Percentiles rank a stretch among this genome's conserved stretches.
phyloP scores from a whole-genome alignment of 2,113 vertebrate genomes.

The Rhinichthys klamathensis region DNA sequence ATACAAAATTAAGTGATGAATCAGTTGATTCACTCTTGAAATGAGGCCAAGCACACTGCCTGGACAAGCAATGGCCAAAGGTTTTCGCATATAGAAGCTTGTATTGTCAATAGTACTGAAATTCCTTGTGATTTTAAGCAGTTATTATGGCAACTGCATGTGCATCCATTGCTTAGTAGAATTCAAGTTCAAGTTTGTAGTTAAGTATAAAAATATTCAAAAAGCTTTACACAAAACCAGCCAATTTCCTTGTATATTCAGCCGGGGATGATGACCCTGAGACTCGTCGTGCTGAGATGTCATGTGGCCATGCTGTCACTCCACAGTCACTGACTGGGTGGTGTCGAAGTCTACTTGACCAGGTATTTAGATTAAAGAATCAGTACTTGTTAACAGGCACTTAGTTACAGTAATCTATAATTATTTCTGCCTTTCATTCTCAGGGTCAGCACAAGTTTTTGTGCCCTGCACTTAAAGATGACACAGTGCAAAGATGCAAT shows the following conservation, averaged over 20 bases:
- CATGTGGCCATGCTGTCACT: constrained; percentile 75
- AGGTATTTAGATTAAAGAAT: constrained; percentile 59
- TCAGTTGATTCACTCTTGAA: too few species aligned
- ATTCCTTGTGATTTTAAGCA: too few species aligned
- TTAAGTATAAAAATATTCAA: too few species aligned
- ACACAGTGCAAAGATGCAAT: constrained; percentile 53
- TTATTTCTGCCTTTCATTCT: not conserved
- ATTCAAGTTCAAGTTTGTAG: too few species aligned
- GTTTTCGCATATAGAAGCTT: too few species aligned
- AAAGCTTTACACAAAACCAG: too few species aligned
- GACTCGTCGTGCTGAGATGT: constrained; percentile 71
- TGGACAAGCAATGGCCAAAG: too few species aligned
- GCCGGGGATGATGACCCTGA: constrained; percentile 67
- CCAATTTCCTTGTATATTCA: constrained; percentile 47
- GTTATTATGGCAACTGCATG: too few species aligned
- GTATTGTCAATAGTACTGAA: too few species aligned
- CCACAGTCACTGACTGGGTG: constrained; percentile 73
- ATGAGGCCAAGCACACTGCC: too few species aligned
- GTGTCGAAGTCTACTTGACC: constrained; percentile 74
- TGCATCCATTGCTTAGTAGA: too few species aligned
- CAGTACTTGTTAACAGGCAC: not conserved
- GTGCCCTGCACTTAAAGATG: constrained; percentile 68
- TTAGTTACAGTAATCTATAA: not conserved
- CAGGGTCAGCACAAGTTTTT: constrained; percentile 65
- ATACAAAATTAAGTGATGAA: too few species aligned